These are phyloP conservation scores for Lysandra bellargus DNA, from an alignment of 2,888 invertebrate genomes.

Conservation along the genomic window DNA sequence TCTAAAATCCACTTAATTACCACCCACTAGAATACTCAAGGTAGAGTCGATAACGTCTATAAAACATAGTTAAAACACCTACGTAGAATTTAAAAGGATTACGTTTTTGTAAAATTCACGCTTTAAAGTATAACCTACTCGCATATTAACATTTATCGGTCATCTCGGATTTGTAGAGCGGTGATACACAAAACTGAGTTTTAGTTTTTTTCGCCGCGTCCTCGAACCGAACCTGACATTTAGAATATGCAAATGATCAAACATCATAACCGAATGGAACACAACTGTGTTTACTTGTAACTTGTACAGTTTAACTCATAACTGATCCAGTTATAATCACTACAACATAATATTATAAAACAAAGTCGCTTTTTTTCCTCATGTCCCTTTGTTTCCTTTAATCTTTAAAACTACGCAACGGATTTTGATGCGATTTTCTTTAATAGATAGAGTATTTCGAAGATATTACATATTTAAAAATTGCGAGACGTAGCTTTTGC, in stretches of 20 bases:
- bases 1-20: slow-evolving; percentile 11
- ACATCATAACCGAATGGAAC: not conserved
- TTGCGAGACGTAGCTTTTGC: too few relatives aligned
- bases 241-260: slow-evolving; percentile 27
- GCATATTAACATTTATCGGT: not conserved
- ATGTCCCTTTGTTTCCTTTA: too few relatives aligned
- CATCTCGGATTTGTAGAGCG: not conserved
- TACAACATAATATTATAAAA: too few relatives aligned
- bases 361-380: too few relatives aligned
- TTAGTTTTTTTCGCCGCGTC: slow-evolving; percentile 18
- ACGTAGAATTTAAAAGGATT: not conserved
- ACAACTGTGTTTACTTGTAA: not conserved
- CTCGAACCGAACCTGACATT: slow-evolving; percentile 36
- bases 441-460: too few relatives aligned
- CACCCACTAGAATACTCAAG: not conserved
- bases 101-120: not conserved
- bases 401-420: too few relatives aligned
- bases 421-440: too few relatives aligned
- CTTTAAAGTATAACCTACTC: not conserved
- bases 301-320: not conserved
- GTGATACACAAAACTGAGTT: not conserved
- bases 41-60: not conserved
- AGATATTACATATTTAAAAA: too few relatives aligned
- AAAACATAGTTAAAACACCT: not conserved
- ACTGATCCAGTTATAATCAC: not conserved